Base-by-base conservation (phyloP, 2,797 vertebrate genomes). In the Pachyuromys duprasi region DNA sequence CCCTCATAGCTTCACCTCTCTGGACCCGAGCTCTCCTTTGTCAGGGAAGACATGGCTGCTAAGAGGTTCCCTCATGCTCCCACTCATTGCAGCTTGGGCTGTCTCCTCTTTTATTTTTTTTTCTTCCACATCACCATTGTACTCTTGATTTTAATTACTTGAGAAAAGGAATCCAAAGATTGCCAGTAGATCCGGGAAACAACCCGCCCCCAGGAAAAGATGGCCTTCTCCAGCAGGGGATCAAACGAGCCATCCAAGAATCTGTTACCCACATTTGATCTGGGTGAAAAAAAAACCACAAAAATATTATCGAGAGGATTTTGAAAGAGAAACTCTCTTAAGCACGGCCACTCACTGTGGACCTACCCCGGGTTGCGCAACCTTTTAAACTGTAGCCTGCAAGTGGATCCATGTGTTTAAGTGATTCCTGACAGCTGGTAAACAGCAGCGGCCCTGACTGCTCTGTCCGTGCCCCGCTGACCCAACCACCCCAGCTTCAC, bases 71-170 rank as follows among this genome's bases (percentile, higher is more conserved):
- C 81, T 84, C 63, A 31, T 7, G 22, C 31, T 24, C 1, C 22
- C 24, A 24, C 18, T 55, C 2, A 4, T 18, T 11, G 8, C 9
- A 15, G 3, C 39, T 28, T 31, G 45, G 63, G 18, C 8, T 4
- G 14, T 4, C 8, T 60, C 69, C 69, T 82, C 49, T 31, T 26
- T 60, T 55, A 57, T 26, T 17, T 57, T 89, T 57, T 89, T 93
- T n/a, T 70, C 81, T 76, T 55, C 42, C 0, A 4, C 4, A 11
- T 14, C 3, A 69, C n/a, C 55, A 17, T 7, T 94, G 75, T 65
- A 22, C 18, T 72, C 62, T 82, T 81, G 5, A n/a, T 89, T 62
- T 74, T 78, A 78, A 89, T 63, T 90, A 72, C 49, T 11, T 86
- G 14, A 49, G 42, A 72, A 92, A 62, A 72, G 20, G 9, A 49